Evolutionary conservation across 2,113 vertebrate genomes (phyloP), one percentile per base, ranked within the genome.

Genomic region (Herpetotheres cachinnans): DNA sequence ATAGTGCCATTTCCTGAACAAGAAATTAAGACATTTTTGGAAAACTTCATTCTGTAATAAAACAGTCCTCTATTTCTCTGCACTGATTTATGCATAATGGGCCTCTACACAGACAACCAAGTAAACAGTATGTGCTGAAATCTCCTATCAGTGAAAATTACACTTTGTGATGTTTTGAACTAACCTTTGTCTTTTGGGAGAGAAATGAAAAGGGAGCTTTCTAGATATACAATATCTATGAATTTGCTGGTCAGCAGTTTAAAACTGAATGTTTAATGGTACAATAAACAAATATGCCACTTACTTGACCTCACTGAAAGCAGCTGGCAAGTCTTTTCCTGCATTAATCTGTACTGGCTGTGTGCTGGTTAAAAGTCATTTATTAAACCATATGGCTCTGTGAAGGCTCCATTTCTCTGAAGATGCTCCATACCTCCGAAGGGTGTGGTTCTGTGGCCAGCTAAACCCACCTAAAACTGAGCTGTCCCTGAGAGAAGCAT

Each of bases 11-110:
- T 96, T 95, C 93, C 93, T 66, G 54, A 88, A 80, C 54, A 77
- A 93, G 61, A 91, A 91, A 93, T 95, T 32, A 77, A 46, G 42
- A 66, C 6, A 9, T 80, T 83, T 96, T 92, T 79, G 3, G 46
- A 88, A 90, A 92, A 54, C 44, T 61, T 89, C 12, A 30, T 79
- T 93, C 72, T 89, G 56, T 91, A 71, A 92, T 94, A 87, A 95
- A 94, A 71, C 36, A 90, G 73, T 70, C 26, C 44, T 73, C 59
- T 90, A 16, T 69, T 94, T 95, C 61, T 91, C 65, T 92, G 59
- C 29, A 56, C 16, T 83, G 86, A 79, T 83, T 94, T 83, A 84
- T 91, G 36, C 52, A 84, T 46, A 40, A 50, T 56, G 44, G 42
- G 13, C 55, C 21, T 86, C 77, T 71, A 67, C 65, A 65, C 18